A percentile compares a stretch with the other conserved stretches of the same genome.
Conservation (phyloP, 2,888 invertebrate genomes). For the Nudaria mundana region DNA sequence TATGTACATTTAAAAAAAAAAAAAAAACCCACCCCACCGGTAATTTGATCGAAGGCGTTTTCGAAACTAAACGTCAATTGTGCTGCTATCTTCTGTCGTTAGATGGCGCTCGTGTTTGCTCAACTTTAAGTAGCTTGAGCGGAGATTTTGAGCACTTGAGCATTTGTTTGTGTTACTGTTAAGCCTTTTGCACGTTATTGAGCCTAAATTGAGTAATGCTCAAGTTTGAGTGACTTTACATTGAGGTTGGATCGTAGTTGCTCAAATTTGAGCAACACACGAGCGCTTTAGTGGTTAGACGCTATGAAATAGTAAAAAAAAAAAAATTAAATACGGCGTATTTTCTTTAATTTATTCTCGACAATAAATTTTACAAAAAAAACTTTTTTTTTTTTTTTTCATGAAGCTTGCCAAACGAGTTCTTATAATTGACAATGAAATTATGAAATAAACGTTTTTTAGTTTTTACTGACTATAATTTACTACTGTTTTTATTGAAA, state of each 20-base stretch:
- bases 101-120: slow-evolving; percentile 27
- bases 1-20: slow-evolving; percentile 18
- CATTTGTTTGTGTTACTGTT: slow-evolving; percentile 14
- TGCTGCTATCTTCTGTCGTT: slow-evolving; percentile 28
- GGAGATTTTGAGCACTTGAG: slow-evolving; percentile 6
- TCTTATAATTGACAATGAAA: slow-evolving; percentile 48
- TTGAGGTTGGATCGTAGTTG: slow-evolving; percentile 5
- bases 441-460: slow-evolving; percentile 36
- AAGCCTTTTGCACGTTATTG: slow-evolving; percentile 19
- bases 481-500: slow-evolving; percentile 20
- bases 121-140: slow-evolving; percentile 13
- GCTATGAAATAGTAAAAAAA: slow-evolving; percentile 32
- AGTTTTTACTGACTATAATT: slow-evolving; percentile 33
- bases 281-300: slow-evolving; percentile 32
- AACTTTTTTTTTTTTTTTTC: slow-evolving; percentile 13
- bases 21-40: slow-evolving; percentile 24
- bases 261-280: slow-evolving; percentile 19
- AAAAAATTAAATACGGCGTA: too few species aligned
- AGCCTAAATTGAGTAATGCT: slow-evolving; percentile 15
- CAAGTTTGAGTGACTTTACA: slow-evolving; percentile 15
- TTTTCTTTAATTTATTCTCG: slow-evolving; percentile 31
- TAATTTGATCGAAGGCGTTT: slow-evolving; percentile 14
- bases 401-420: slow-evolving; percentile 53
- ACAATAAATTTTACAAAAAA: slow-evolving; percentile 20
- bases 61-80: slow-evolving; percentile 10